These are phyloP conservation scores for Eupeodes latifasciatus DNA, from an alignment of 2,888 invertebrate species.

Conservation along the genomic window DNA sequence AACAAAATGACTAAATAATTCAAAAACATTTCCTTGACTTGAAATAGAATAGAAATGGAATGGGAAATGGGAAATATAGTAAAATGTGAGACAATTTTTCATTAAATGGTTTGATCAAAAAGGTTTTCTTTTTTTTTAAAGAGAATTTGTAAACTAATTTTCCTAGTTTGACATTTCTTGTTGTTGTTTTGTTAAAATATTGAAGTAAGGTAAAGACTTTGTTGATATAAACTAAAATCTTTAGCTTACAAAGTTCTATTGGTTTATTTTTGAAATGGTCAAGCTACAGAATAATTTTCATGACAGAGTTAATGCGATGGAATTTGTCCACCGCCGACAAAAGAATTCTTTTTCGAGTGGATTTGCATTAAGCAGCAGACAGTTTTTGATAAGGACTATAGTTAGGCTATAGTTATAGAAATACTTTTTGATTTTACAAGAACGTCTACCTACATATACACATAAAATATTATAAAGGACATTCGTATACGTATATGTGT, in stretches of 20 bases:
- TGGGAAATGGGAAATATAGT: neutral
- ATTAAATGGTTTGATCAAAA: conserved; percentile 36
- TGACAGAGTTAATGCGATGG: conserved; percentile 21
- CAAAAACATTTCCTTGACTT: conserved; percentile 24
- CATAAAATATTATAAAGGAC: neutral
- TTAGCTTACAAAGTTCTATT: neutral
- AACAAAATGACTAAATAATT: conserved; percentile 43
- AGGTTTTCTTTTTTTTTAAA: neutral
- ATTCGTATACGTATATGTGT: neutral
- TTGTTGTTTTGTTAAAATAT: neutral
- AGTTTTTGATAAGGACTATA: conserved; percentile 5
- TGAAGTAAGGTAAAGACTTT: neutral
- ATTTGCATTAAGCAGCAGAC: conserved; percentile 27
- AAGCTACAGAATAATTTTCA: neutral
- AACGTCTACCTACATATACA: no score
- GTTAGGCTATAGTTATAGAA: neutral
- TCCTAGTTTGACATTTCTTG: conserved; percentile 1
- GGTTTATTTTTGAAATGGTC: neutral
- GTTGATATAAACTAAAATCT: conserved; percentile 50
- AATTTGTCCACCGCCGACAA: conserved; percentile 5
- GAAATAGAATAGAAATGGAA: neutral
- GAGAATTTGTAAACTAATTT: conserved; percentile 16
- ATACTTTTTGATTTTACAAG: neutral
- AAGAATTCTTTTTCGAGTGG: neutral
- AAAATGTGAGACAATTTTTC: conserved; percentile 36